These are phyloP conservation scores for Maconellicoccus hirsutus DNA, from an alignment of 1,140 invertebrate genomes.

Conservation along the genomic window DNA sequence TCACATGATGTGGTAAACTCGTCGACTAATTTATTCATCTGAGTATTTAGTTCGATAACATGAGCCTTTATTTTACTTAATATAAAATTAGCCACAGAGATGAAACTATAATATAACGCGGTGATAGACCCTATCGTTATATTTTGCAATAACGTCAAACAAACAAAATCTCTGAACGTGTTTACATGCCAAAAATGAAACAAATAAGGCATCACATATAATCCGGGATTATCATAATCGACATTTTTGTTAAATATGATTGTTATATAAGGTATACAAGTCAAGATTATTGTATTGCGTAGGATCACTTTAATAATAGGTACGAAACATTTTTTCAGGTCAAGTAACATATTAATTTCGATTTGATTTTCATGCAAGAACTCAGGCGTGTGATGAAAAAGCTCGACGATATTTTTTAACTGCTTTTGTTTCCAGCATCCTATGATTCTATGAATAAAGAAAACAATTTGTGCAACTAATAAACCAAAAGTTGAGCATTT, in stretches of 20 bases:
- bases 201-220: neutral
- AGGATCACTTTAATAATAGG: too few relatives aligned
- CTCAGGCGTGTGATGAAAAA: neutral
- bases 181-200: neutral
- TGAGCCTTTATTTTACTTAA: neutral
- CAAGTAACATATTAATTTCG: neutral
- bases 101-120: neutral
- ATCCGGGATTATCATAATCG: neutral
- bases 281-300: too few relatives aligned
- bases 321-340: too few relatives aligned
- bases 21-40: neutral
- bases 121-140: neutral
- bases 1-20: neutral
- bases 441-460: neutral
- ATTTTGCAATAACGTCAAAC: neutral
- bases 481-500: neutral
- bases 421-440: neutral
- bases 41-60: neutral
- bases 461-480: neutral
- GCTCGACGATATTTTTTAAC: neutral
- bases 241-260: neutral
- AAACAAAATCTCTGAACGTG: neutral
- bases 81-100: neutral
- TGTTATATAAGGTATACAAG: too few relatives aligned
- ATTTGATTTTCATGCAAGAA: neutral